Percentiles rank a stretch among this genome's conserved stretches.
Conservation (phyloP, 2,113 vertebrate species). For the Esox niger region DNA sequence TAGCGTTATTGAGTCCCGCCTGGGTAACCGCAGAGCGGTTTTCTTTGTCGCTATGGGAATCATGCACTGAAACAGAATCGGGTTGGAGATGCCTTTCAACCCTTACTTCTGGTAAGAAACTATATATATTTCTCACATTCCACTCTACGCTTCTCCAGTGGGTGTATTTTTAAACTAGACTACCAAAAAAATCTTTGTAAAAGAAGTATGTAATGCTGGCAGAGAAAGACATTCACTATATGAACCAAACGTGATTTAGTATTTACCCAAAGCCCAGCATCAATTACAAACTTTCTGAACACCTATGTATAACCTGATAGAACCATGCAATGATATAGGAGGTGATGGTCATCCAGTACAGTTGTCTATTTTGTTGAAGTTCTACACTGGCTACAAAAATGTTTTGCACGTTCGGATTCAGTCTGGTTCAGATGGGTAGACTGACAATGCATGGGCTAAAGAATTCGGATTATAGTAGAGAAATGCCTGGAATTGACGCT, state of each 20-base stretch:
- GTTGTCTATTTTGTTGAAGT: background rate
- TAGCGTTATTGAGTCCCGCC: slow-evolving; percentile 76
- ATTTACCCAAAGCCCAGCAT: no score
- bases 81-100: slow-evolving; percentile 74
- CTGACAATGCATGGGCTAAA: background rate
- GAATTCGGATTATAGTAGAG: background rate
- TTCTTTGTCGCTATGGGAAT: slow-evolving; percentile 78
- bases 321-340: background rate
- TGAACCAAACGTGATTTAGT: no score
- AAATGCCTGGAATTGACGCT: slow-evolving; percentile 29
- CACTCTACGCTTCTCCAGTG: no score
- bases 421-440: background rate
- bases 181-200: no score
- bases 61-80: slow-evolving; percentile 62
- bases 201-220: no score
- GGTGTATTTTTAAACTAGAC: no score
- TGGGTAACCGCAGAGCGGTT: slow-evolving; percentile 81
- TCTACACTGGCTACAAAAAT: no score
- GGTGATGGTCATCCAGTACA: background rate
- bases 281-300: no score
- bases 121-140: background rate
- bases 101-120: slow-evolving; percentile 70
- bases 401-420: background rate
- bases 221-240: no score
- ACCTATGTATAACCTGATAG: no score